Conservation (phyloP, 1,140 invertebrate species). For the Bombus superbus region DNA sequence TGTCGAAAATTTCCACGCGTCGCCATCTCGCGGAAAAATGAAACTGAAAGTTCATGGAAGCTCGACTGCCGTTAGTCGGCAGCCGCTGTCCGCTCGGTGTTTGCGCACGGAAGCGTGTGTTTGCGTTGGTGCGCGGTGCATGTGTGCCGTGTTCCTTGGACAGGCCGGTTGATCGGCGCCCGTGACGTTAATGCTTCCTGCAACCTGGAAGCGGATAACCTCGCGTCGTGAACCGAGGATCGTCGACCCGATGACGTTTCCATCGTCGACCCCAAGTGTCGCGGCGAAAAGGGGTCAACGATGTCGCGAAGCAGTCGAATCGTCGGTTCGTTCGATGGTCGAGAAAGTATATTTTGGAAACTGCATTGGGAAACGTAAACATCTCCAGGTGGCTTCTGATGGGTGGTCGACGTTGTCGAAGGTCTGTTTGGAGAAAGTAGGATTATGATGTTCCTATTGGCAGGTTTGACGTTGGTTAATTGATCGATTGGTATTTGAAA, state of each 20-base stretch:
- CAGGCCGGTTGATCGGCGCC: slow-evolving; percentile 39
- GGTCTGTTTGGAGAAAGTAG: slow-evolving; percentile 1
- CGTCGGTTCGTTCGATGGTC: neutral
- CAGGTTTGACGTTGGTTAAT: slow-evolving; percentile 19
- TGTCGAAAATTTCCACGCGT: neutral
- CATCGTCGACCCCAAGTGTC: slow-evolving; percentile 4
- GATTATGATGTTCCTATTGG: neutral
- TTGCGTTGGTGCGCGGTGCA: slow-evolving; percentile 21
- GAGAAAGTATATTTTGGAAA: slow-evolving; percentile 28
- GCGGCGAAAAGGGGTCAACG: slow-evolving; percentile 1
- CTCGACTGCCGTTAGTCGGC: neutral
- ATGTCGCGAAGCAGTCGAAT: neutral
- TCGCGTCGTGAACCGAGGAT: neutral
- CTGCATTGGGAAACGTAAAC: neutral
- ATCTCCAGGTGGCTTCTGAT: neutral
- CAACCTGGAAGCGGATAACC: slow-evolving; percentile 53
- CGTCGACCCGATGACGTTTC: slow-evolving; percentile 4
- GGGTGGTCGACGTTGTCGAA: neutral
- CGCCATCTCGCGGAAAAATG: slow-evolving; percentile 16
- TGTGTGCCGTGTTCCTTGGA: slow-evolving; percentile 42
- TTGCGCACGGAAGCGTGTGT: slow-evolving; percentile 36
- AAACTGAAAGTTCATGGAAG: slow-evolving; percentile 35
- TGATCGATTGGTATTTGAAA: neutral
- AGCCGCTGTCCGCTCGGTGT: neutral
- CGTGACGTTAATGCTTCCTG: slow-evolving; percentile 51